phyloP scores from a whole-genome alignment of 2,888 invertebrate genomes.

The Hirtodrosophila duncani region DNA sequence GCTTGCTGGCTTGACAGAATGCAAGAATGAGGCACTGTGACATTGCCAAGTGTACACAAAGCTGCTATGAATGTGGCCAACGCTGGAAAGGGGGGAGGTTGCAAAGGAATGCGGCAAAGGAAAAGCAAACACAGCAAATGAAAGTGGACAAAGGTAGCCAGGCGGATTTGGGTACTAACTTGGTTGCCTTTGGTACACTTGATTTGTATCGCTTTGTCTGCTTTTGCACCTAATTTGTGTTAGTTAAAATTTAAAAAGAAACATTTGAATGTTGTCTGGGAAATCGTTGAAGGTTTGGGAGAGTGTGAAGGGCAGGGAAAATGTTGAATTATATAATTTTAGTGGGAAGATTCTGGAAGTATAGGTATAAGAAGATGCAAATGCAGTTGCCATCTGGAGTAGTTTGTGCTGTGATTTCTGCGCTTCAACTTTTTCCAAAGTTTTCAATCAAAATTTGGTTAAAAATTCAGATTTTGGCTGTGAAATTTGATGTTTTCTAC shows the following conservation, averaged over 20 bases:
- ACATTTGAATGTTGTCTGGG: too few relatives aligned
- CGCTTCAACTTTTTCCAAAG: too few relatives aligned
- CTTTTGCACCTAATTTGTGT: constrained; percentile 34
- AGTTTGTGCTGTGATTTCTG: too few relatives aligned
- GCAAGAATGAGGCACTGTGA: constrained; percentile 27
- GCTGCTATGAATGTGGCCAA: constrained; percentile 19
- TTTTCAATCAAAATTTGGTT: too few relatives aligned
- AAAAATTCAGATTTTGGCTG: too few relatives aligned
- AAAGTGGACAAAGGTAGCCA: constrained; percentile 61
- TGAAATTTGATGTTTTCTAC: too few relatives aligned
- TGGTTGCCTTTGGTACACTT: constrained; percentile 15
- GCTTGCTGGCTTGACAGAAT: constrained; percentile 20
- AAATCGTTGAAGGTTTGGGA: too few relatives aligned
- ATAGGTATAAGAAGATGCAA: too few relatives aligned
- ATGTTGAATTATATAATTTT: too few relatives aligned
- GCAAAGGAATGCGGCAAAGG: constrained; percentile 5
- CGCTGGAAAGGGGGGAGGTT: neutral
- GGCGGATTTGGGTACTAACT: constrained; percentile 25
- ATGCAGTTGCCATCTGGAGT: too few relatives aligned
- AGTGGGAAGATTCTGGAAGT: too few relatives aligned
- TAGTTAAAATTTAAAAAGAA: constrained; percentile 25
- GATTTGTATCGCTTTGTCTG: constrained; percentile 21
- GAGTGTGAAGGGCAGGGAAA: too few relatives aligned
- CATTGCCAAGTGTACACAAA: constrained; percentile 28
- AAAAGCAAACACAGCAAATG: constrained; percentile 17